phyloP scores from a whole-genome alignment of 2,888 invertebrate species.

The Polyommatus iphigenia region DNA sequence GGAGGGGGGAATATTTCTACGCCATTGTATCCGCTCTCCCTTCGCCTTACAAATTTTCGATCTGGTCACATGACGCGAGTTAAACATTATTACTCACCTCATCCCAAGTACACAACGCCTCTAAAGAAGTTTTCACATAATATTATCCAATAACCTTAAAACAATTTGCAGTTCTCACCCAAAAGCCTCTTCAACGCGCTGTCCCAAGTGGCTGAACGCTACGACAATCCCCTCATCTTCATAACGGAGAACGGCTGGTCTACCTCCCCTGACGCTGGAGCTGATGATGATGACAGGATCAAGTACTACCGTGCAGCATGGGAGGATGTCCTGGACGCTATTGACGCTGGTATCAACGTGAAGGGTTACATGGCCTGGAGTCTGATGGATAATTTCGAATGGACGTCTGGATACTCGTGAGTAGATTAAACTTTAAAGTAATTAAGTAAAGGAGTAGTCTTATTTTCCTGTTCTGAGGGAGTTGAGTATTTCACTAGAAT shows the following conservation, averaged over 20 bases:
- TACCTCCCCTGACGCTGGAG: slow-evolving; percentile 64
- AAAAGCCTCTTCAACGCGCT: slow-evolving; percentile 64
- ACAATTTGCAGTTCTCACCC: slow-evolving; percentile 46
- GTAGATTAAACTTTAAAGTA: neutral
- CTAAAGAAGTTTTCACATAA: no score
- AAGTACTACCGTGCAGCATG: slow-evolving; percentile 65
- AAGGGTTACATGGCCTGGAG: slow-evolving; percentile 82
- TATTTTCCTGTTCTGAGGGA: no score
- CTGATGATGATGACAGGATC: slow-evolving; percentile 67
- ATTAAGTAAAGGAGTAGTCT: no score
- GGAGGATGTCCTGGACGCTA: slow-evolving; percentile 66
- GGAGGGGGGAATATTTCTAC: no score
- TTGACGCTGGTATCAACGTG: slow-evolving; percentile 73
- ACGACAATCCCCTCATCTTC: slow-evolving; percentile 56
- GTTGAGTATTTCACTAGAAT: no score
- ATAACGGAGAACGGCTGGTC: slow-evolving; percentile 83
- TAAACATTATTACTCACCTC: no score
- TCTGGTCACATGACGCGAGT: no score
- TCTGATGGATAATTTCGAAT: slow-evolving; percentile 85
- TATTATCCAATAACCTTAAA: neutral
- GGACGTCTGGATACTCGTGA: slow-evolving; percentile 73
- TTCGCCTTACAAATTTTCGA: no score
- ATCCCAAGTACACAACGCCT: no score
- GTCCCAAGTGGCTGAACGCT: slow-evolving; percentile 56
- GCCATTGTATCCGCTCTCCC: no score